Evolutionary conservation across 1,140 invertebrate genomes (phyloP), one percentile per base, ranked within the genome.

Genomic region (Protaetia brevitarsis): DNA sequence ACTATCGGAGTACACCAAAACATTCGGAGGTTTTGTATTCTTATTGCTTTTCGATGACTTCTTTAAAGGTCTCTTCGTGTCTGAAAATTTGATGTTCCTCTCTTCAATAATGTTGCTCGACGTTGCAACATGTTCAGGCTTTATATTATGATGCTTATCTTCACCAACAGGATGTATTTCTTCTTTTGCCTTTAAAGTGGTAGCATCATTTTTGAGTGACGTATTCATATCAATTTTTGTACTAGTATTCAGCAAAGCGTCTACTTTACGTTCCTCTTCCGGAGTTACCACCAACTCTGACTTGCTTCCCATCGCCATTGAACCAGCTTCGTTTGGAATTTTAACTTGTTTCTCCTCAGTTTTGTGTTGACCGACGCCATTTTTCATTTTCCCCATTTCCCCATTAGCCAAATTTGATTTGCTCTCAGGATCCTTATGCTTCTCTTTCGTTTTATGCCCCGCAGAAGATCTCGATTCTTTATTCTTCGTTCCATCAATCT

Each of bases 1-100:
- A 74, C 89, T 91, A 72, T 94, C 91, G 13, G 90, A 88, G 79
- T 92, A 94, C 29, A 95, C 87, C 23, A 94, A 81, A 66, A 95
- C 84, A 80, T 93, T 94, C 3, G 90, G 89, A 16, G 92, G 91
- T 81, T 93, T 90, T 5, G 73, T 65, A 61, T 65, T 65, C 60
- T 37, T 41, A 3, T 69, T 23, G 8, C 28, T 65, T 13, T 63
- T 69, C 8, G 60, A 63, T n/a, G 27, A 34, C 51, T 64, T 41
- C 21, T 26, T 26, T 8, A 31, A n/a, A 1, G 11, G 30, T 13
- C 29, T 36, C 10, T 41, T 59, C 1, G 23, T 5, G 11, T 29
- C 57, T 27, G 27, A n/a, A 8, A 59, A 59, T n/a, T 29, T 31
- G 10, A 59, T 59, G 13, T 59, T 59, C 7, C 13, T 59, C n/a